Conservation (phyloP, 30 jellyfish, hydroid and myxozoan species). For the Aurelia coerulea region DNA sequence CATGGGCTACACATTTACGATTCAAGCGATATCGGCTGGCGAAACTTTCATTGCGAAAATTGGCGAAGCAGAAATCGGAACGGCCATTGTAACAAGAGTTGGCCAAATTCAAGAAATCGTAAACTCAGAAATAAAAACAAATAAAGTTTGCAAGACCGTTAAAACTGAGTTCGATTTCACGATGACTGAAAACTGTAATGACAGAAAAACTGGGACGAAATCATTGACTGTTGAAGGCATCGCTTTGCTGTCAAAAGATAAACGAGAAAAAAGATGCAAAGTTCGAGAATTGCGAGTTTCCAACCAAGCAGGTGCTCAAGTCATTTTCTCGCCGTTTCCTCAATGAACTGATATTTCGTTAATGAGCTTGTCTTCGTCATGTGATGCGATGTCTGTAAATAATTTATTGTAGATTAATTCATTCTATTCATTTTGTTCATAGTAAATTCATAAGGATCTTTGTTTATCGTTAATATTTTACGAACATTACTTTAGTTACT, state of each 20-base stretch:
- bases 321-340: constrained; percentile 13
- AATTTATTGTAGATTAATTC: too few species aligned
- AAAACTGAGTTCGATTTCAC: constrained; percentile 53
- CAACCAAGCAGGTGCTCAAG: background rate
- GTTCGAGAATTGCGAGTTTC: constrained; percentile 13
- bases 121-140: constrained; percentile 18
- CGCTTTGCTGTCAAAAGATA: constrained; percentile 39
- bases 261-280: constrained; percentile 16
- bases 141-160: constrained; percentile 50
- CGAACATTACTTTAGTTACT: too few species aligned
- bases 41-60: constrained; percentile 44
- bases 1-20: constrained; percentile 70
- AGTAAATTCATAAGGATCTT: too few species aligned
- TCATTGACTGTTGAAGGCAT: constrained; percentile 16
- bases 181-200: constrained; percentile 2
- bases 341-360: constrained; percentile 3
- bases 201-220: background rate
- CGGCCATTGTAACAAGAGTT: constrained; percentile 33
- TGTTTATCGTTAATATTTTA: too few species aligned
- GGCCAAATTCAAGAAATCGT: constrained; percentile 48
- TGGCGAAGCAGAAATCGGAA: constrained; percentile 38
- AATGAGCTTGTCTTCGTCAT: constrained; percentile 12
- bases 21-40: constrained; percentile 45
- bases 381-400: background rate
- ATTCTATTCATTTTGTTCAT: too few species aligned